Conservation (phyloP, 2,888 invertebrate genomes). For the Tenthredo distinguenda region DNA sequence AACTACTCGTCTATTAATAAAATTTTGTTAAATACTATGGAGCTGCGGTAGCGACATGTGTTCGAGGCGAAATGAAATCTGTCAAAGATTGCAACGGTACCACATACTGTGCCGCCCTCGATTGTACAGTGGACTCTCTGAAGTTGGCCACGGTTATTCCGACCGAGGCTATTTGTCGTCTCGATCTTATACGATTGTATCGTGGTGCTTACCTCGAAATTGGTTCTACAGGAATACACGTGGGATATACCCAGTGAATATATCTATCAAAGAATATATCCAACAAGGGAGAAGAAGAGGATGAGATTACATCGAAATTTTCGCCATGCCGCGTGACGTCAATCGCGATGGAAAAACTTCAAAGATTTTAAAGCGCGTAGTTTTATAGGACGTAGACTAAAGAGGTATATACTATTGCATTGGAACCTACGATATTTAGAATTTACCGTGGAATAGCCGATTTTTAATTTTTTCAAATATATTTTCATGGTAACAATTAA, state of each 20-base stretch:
- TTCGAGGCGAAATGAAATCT: conserved; percentile 31
- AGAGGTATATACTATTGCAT: too few species aligned
- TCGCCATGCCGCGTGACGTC: not conserved
- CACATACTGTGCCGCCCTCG: conserved; percentile 25
- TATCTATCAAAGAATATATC: too few species aligned
- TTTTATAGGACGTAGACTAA: too few species aligned
- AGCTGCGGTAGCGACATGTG: conserved; percentile 15
- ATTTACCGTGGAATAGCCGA: too few species aligned
- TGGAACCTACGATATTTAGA: too few species aligned
- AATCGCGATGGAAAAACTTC: too few species aligned
- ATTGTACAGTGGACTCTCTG: not conserved
- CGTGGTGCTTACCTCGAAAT: not conserved
- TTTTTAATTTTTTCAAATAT: not conserved
- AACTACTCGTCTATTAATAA: not conserved
- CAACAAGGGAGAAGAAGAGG: too few species aligned
- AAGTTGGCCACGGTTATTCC: not conserved
- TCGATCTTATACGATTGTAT: not conserved
- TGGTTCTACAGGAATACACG: too few species aligned
- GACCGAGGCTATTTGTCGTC: not conserved
- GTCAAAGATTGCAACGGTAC: conserved; percentile 39
- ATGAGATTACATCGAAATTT: too few species aligned
- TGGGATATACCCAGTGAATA: too few species aligned
- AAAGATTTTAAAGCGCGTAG: too few species aligned
- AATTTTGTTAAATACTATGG: not conserved
- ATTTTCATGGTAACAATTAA: too few species aligned